These are phyloP conservation scores for Meiosimyza platycephala DNA, from an alignment of 2,888 invertebrate species.

Conservation along the genomic window DNA sequence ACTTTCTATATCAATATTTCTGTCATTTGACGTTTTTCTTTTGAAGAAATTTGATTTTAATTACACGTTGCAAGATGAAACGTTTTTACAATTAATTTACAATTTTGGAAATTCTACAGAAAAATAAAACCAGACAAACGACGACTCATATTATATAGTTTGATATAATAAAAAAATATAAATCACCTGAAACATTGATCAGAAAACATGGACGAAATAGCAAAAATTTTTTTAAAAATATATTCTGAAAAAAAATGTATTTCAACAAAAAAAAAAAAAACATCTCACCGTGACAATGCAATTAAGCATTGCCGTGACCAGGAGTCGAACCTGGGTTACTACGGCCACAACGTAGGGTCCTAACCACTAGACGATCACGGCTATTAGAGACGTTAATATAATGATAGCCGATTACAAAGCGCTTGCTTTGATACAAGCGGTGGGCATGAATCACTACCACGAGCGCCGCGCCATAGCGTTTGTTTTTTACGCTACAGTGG, in stretches of 20 bases:
- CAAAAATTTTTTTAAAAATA: neutral
- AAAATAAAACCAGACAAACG: too few relatives aligned
- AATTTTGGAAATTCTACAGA: neutral
- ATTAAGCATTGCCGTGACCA: conserved; percentile 56
- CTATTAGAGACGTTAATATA: conserved; percentile 45
- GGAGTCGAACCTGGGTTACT: conserved; percentile 67
- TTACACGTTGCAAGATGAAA: neutral
- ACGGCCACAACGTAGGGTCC: conserved; percentile 67
- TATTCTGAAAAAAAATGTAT: neutral
- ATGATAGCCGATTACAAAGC: neutral
- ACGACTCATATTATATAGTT: too few relatives aligned
- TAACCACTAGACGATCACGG: conserved; percentile 67
- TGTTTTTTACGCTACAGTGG: neutral
- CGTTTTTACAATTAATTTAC: neutral
- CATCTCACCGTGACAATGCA: conserved; percentile 57
- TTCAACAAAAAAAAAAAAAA: conserved; percentile 35
- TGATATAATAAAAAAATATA: too few relatives aligned
- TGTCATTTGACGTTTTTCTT: too few relatives aligned
- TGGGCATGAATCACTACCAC: neutral
- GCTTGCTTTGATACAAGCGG: neutral
- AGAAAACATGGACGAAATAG: neutral
- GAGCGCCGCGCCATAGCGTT: neutral
- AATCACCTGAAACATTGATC: too few relatives aligned
- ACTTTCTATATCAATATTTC: neutral
- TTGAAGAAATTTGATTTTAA: neutral